Conservation (phyloP, 2,113 vertebrate genomes). For the Anarhynchus alexandrinus region DNA sequence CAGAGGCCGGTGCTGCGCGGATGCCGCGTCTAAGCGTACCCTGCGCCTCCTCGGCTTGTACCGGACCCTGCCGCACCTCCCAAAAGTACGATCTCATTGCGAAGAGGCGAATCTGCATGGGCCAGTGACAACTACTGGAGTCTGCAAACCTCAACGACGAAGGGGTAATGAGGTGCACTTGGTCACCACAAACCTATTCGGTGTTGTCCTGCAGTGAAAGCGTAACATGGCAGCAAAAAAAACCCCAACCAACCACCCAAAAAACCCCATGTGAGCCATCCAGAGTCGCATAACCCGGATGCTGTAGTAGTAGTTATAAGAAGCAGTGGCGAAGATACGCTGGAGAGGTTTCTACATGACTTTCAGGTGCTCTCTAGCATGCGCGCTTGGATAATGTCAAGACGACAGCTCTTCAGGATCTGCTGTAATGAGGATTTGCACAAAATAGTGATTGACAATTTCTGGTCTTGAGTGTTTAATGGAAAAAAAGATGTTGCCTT, state of each 20-base stretch:
- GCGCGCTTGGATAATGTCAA: background rate
- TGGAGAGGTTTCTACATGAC: background rate
- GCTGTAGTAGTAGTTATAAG: background rate
- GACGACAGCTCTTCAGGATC: background rate
- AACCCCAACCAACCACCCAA: too few species aligned
- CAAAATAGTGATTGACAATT: background rate
- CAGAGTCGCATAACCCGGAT: background rate
- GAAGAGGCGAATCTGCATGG: rapidly evolving
- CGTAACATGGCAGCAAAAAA: background rate
- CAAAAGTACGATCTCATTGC: background rate
- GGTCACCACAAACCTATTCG: background rate
- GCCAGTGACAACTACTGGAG: rapidly evolving
- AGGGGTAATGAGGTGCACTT: background rate
- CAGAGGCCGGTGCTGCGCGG: background rate
- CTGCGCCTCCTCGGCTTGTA: rapidly evolving
- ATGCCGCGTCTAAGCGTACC: rapidly evolving
- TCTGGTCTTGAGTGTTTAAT: background rate
- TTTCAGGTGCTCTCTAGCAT: background rate
- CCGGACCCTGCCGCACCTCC: background rate
- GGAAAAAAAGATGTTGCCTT: background rate
- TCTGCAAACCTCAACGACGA: rapidly evolving
- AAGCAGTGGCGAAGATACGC: rapidly evolving
- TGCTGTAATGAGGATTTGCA: background rate
- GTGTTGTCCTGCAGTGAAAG: background rate
- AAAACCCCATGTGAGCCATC: rapidly evolving